Evolutionary conservation across 2,888 invertebrate genomes (phyloP).

Genomic region (Eupithecia centaureata): DNA sequence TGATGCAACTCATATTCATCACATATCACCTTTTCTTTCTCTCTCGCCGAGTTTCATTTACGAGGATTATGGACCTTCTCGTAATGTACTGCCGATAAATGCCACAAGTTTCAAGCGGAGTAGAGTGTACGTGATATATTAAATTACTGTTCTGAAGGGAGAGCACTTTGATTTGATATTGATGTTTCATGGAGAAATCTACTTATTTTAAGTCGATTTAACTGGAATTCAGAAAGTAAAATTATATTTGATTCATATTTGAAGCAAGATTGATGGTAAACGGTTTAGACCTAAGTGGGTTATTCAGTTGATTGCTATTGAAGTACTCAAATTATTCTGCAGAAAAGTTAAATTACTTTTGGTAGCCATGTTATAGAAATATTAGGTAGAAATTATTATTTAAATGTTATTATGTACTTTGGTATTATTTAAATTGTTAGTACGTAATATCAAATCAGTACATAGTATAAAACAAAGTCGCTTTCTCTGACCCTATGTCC

Average conservation of each 20-base stretch:
- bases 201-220: background rate
- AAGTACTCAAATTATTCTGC: background rate
- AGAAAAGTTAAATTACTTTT: background rate
- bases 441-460: no score
- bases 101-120: background rate
- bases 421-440: no score
- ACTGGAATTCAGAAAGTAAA: background rate
- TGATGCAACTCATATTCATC: no score
- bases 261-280: background rate
- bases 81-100: background rate
- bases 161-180: background rate
- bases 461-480: no score
- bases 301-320: background rate
- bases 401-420: no score
- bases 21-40: no score
- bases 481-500: no score
- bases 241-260: background rate
- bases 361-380: background rate
- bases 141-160: background rate
- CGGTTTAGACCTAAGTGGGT: background rate
- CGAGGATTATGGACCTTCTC: background rate
- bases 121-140: background rate
- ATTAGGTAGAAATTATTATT: no score
- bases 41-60: background rate
- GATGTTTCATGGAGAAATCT: background rate